phyloP scores from a whole-genome alignment of 2,888 invertebrate genomes.

The Caenorhabditis sp. region DNA sequence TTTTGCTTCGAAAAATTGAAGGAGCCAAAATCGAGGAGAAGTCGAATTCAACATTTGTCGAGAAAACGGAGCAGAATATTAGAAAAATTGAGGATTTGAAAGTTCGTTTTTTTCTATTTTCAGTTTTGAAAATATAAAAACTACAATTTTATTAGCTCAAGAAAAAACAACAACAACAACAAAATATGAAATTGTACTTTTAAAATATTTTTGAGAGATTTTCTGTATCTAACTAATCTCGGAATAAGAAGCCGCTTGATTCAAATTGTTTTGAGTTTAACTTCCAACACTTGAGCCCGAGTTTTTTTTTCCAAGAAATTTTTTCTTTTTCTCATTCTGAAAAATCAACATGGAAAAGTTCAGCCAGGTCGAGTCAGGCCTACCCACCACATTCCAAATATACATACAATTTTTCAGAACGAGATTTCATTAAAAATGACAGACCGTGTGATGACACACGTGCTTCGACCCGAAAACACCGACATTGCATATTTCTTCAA shows the following conservation, averaged over 20 bases:
- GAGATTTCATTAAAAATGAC: slow-evolving; percentile 35
- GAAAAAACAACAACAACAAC: neutral
- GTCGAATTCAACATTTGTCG: slow-evolving; percentile 27
- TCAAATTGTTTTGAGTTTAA: no score
- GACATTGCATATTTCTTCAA: slow-evolving; percentile 47
- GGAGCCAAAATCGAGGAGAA: slow-evolving; percentile 11
- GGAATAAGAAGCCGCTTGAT: no score
- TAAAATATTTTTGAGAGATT: no score
- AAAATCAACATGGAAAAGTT: no score
- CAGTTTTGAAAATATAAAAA: slow-evolving; percentile 2
- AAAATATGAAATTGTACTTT: no score
- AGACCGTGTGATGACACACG: slow-evolving; percentile 41
- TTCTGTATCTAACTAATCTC: no score
- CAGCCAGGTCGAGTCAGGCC: no score
- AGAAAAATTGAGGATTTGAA: slow-evolving; percentile 42
- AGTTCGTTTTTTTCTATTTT: neutral
- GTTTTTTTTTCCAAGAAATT: no score
- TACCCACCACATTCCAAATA: neutral
- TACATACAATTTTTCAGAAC: slow-evolving; percentile 9
- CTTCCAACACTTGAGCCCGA: no score
- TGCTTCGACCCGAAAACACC: slow-evolving; percentile 37
- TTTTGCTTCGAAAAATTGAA: slow-evolving; percentile 38
- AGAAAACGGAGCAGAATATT: slow-evolving; percentile 27
- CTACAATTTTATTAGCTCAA: neutral
- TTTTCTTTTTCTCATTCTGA: no score